Conservation (phyloP, 1,140 invertebrate species). For the Conopomorpha cramerella region DNA sequence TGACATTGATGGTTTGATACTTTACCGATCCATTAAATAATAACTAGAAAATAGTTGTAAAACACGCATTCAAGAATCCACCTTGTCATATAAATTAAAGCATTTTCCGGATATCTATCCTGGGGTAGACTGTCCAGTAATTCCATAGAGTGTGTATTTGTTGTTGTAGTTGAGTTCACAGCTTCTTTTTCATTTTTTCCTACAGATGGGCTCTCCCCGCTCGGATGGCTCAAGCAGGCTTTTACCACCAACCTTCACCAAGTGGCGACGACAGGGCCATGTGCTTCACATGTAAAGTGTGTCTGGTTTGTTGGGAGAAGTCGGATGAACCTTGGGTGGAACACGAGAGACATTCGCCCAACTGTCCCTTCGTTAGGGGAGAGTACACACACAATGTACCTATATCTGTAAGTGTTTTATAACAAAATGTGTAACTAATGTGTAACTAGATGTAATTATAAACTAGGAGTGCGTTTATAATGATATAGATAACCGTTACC, state of each 20-base stretch:
- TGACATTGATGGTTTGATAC: too few species aligned
- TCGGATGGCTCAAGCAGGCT: conserved; percentile 94
- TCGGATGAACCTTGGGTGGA: conserved; percentile 96
- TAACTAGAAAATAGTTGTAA: conserved; percentile 3
- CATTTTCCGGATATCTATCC: too few species aligned
- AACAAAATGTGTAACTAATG: too few species aligned
- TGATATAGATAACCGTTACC: too few species aligned
- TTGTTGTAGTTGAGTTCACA: conserved; percentile 2
- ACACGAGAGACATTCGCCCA: conserved; percentile 90
- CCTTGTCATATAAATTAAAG: conserved; percentile 4
- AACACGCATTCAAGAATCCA: too few species aligned
- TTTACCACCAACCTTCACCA: conserved; percentile 90
- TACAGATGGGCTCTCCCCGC: conserved; percentile 90
- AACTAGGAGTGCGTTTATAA: too few species aligned
- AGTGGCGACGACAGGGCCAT: conserved; percentile 90
- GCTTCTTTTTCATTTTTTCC: conserved; percentile 6
- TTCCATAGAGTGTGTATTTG: background rate
- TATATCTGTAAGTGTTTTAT: conserved; percentile 68
- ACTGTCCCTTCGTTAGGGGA: conserved; percentile 90
- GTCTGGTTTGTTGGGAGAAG: conserved; percentile 93
- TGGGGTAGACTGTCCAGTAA: too few species aligned
- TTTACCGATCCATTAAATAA: too few species aligned
- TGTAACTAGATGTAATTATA: too few species aligned
- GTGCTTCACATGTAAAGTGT: conserved; percentile 94
- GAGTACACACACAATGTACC: conserved; percentile 96